These are phyloP conservation scores for Australoheros facetus DNA, from an alignment of 2,797 vertebrate species.

Conservation along the genomic window DNA sequence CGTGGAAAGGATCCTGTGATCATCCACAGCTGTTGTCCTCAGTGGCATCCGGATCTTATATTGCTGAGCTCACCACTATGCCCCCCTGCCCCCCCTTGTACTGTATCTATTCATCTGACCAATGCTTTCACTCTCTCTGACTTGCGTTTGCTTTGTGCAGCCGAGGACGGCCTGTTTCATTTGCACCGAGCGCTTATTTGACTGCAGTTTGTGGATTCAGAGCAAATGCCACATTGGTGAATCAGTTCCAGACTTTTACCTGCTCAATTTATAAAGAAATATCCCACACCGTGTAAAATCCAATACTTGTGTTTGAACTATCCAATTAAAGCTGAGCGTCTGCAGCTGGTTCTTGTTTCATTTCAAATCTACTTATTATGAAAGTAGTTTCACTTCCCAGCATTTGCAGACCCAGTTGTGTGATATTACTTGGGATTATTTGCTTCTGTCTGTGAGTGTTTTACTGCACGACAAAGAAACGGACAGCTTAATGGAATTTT, in stretches of 20 bases:
- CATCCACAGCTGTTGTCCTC: background rate
- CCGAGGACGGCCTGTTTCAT: background rate
- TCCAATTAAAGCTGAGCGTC: background rate
- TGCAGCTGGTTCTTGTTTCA: background rate
- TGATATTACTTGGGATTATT: background rate
- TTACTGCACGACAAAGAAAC: background rate
- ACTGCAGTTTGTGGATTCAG: background rate
- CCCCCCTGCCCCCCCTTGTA: too few species aligned
- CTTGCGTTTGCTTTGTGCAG: background rate
- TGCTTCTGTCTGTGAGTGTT: background rate
- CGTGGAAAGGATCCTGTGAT: background rate
- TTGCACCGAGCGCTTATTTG: background rate
- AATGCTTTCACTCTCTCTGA: background rate
- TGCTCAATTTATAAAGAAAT: background rate
- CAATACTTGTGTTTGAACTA: background rate
- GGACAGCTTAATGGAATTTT: background rate
- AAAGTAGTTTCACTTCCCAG: background rate
- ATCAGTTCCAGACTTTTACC: background rate
- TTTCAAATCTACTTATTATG: background rate
- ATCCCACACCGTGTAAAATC: background rate
- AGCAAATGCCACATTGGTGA: background rate
- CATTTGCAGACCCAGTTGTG: background rate
- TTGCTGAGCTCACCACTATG: too few species aligned
- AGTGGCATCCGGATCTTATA: background rate
- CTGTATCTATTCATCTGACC: background rate